Conservation (phyloP, 2,888 invertebrate species). For the Sphaerophoria rueppellii region DNA sequence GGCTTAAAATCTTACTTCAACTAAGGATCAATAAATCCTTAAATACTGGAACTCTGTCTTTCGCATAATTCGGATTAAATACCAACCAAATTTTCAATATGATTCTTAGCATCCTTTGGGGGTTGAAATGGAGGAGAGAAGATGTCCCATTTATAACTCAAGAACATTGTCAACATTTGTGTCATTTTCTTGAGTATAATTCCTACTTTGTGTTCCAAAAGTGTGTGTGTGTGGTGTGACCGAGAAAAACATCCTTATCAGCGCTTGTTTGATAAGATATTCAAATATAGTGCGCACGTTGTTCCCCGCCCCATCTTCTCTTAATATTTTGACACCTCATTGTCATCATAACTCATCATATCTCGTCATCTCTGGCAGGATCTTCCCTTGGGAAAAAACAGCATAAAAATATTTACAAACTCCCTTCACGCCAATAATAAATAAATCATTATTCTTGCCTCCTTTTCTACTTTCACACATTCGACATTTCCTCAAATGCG, state of each 20-base stretch:
- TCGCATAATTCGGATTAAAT: neutral
- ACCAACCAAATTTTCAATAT: conserved; percentile 5
- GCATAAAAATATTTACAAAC: conserved; percentile 2
- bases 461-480: neutral
- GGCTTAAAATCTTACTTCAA: neutral
- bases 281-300: conserved; percentile 26
- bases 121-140: neutral
- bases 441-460: conserved; percentile 23
- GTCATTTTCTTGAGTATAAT: conserved; percentile 42
- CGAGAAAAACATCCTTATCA: conserved; percentile 23
- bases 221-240: neutral
- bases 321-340: conserved; percentile 20
- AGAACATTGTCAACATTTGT: conserved; percentile 55
- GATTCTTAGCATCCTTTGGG: neutral
- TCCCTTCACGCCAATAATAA: conserved; percentile 3
- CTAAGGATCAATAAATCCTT: conserved; percentile 25
- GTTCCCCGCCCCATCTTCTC: no score
- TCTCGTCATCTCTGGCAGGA: neutral
- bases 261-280: conserved; percentile 32
- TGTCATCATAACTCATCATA: neutral
- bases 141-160: conserved; percentile 31
- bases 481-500: neutral
- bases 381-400: neutral
- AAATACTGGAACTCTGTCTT: conserved; percentile 18
- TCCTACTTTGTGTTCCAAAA: neutral